These are phyloP conservation scores for Rhinoptilus africanus DNA, from an alignment of 2,113 vertebrate species.

Conservation along the genomic window DNA sequence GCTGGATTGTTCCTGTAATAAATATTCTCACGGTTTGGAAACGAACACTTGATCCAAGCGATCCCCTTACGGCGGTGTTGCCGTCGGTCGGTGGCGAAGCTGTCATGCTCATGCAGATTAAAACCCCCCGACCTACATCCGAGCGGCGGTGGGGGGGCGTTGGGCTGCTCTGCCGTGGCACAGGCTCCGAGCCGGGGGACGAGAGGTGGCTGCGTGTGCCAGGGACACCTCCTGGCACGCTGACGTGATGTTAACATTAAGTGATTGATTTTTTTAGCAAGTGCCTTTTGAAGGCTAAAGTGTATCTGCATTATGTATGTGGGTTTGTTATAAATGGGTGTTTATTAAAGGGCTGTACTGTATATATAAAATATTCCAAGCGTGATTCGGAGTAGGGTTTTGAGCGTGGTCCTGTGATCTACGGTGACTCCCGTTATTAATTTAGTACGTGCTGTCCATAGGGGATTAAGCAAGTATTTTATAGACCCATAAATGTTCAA, in stretches of 20 bases:
- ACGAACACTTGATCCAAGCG: neutral
- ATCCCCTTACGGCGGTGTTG: neutral
- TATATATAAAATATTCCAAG: neutral
- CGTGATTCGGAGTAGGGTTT: neutral
- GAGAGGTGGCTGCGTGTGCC: accelerated
- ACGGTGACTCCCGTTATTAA: accelerated
- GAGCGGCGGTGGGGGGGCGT: accelerated
- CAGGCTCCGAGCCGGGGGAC: accelerated
- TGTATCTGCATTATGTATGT: accelerated
- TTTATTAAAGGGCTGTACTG: neutral
- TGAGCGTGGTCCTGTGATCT: neutral
- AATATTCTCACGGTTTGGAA: neutral
- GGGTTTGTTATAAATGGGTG: neutral
- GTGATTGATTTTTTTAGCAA: neutral
- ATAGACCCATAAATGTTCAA: neutral
- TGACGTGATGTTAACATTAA: accelerated
- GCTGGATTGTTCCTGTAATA: neutral
- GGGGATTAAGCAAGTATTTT: neutral
- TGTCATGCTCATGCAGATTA: neutral
- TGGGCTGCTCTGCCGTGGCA: neutral
- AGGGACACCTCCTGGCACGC: neutral
- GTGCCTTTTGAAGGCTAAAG: neutral
- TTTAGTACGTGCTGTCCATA: neutral
- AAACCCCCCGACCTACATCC: accelerated
- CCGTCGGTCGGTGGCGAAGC: accelerated